phyloP scores from a whole-genome alignment of 2,888 invertebrate species.

The Amiota communis region DNA sequence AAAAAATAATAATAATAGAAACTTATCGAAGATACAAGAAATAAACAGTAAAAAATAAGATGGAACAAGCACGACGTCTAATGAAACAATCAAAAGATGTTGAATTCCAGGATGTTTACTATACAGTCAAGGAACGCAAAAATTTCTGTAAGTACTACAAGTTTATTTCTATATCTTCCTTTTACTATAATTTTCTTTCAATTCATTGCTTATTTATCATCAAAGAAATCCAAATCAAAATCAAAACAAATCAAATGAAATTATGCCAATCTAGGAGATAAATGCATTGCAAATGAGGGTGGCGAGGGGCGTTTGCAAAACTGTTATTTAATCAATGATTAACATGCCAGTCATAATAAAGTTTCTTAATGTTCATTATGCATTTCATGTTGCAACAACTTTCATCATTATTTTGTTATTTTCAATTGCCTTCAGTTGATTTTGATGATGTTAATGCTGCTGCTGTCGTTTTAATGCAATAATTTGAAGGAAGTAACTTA shows the following conservation, averaged over 20 bases:
- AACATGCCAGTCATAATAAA: too few relatives aligned
- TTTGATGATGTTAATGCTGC: too few relatives aligned
- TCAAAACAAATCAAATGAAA: background rate
- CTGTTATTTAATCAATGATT: too few relatives aligned
- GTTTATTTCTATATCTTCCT: slow-evolving; percentile 27
- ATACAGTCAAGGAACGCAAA: slow-evolving; percentile 66
- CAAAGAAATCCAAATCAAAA: background rate
- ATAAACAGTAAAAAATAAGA: background rate
- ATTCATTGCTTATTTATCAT: background rate
- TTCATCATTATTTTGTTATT: too few relatives aligned
- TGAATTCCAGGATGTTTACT: slow-evolving; percentile 72
- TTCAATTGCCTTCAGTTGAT: too few relatives aligned
- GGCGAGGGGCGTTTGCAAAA: too few relatives aligned
- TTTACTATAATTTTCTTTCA: background rate
- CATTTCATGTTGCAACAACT: too few relatives aligned
- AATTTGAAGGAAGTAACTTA: too few relatives aligned
- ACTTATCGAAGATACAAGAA: slow-evolving; percentile 11
- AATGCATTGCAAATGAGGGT: too few relatives aligned
- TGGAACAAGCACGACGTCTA: slow-evolving; percentile 47
- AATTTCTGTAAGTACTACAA: slow-evolving; percentile 68
- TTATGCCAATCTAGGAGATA: too few relatives aligned
- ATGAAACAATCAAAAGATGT: slow-evolving; percentile 67
- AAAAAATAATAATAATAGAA: background rate
- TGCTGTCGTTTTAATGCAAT: too few relatives aligned
- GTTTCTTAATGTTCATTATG: too few relatives aligned